Evolutionary conservation across 2,797 vertebrate genomes (phyloP).

Genomic region (Nasua narica): DNA sequence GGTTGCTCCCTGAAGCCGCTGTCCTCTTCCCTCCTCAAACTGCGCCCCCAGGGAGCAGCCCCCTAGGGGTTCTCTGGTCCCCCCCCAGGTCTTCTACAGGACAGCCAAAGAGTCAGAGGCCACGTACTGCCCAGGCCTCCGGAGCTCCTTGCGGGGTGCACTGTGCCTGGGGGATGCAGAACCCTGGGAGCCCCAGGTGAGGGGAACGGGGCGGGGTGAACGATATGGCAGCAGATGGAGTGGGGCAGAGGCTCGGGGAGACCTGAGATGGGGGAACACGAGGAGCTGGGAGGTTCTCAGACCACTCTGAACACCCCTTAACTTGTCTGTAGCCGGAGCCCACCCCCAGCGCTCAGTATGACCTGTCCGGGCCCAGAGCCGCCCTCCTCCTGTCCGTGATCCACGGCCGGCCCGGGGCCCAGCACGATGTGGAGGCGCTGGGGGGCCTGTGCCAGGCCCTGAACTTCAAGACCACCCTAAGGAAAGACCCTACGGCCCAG

Average conservation of each 20-base stretch:
- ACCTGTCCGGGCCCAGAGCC: constrained; percentile 30
- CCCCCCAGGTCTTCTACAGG: constrained; percentile 57
- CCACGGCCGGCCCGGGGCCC: neutral
- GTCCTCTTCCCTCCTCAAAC: neutral
- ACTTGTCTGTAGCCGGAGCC: neutral
- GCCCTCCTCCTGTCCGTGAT: constrained; percentile 54
- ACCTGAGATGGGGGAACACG: fast-evolving
- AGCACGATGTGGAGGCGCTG: constrained; percentile 11
- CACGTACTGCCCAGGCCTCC: constrained; percentile 41
- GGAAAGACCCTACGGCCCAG: constrained; percentile 56
- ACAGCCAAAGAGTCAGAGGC: neutral
- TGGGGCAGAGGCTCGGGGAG: neutral
- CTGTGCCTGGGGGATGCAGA: constrained; percentile 23
- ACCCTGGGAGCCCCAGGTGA: constrained; percentile 50
- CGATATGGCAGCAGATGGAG: neutral
- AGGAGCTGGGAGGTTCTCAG: neutral
- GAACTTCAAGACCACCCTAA: constrained; percentile 58
- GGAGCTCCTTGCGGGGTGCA: constrained; percentile 47
- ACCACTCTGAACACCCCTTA: neutral
- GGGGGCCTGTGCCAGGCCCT: constrained; percentile 39
- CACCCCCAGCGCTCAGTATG: neutral
- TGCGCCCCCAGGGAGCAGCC: neutral
- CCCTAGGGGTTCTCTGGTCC: neutral
- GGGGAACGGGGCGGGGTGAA: neutral
- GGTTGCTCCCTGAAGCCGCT: neutral